A percentile compares a stretch with the other conserved stretches of the same genome.
These are phyloP conservation scores for Circaetus cinerascens DNA, from an alignment of 2,113 vertebrate genomes.

Conservation along the genomic window DNA sequence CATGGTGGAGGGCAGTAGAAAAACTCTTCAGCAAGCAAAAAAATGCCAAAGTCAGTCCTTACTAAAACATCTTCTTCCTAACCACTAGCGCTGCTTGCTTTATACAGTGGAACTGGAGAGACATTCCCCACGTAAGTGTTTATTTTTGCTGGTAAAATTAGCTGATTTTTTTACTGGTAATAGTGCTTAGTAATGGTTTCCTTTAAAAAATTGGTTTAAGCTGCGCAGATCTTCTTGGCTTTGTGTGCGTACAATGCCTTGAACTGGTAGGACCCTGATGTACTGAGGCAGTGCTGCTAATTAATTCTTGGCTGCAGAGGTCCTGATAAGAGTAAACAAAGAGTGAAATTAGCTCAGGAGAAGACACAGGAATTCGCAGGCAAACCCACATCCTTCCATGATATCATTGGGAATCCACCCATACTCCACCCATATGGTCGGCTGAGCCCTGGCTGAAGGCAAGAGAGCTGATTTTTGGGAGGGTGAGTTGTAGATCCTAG, in stretches of 20 bases:
- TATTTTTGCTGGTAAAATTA: conserved; percentile 22
- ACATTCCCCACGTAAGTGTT: neutral
- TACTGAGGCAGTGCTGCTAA: conserved; percentile 1
- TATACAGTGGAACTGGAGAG: neutral
- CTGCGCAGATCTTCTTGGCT: conserved; percentile 9
- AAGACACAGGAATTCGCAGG: conserved; percentile 32
- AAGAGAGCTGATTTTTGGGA: neutral
- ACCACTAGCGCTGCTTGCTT: neutral
- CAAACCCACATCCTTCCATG: conserved; percentile 54
- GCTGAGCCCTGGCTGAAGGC: neutral
- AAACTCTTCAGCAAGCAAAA: neutral
- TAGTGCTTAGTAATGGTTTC: conserved; percentile 8
- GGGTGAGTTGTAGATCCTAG: neutral
- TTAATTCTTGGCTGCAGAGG: conserved; percentile 48
- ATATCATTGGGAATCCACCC: conserved; percentile 35
- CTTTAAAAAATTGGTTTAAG: neutral
- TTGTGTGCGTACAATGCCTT: neutral
- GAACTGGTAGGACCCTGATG: conserved; percentile 12
- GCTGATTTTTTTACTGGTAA: neutral
- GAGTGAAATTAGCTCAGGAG: conserved; percentile 49
- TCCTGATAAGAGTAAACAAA: conserved; percentile 64
- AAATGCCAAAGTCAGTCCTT: neutral
- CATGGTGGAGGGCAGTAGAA: neutral
- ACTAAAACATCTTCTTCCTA: neutral
- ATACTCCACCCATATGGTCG: neutral